phyloP scores from a whole-genome alignment of 2,888 invertebrate species.

The Lissocephala sabroskyi region DNA sequence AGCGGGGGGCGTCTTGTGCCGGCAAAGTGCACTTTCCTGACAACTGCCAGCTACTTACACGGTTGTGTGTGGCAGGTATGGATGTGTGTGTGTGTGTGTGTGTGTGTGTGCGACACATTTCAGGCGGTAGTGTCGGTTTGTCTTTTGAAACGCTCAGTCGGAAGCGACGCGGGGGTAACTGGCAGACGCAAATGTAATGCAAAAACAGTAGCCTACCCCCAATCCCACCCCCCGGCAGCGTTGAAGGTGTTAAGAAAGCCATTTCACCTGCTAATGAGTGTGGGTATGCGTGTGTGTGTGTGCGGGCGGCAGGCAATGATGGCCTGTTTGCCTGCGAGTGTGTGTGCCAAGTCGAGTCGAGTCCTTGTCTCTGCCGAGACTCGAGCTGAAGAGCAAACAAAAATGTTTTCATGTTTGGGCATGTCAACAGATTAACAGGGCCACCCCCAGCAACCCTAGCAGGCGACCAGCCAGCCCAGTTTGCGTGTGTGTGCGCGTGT shows the following conservation, averaged over 20 bases:
- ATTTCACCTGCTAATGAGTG: conserved; percentile 59
- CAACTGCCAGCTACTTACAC: conserved; percentile 61
- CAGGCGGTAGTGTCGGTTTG: not conserved
- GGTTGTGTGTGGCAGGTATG: conserved; percentile 18
- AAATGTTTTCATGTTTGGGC: conserved; percentile 65
- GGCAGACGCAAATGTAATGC: conserved; percentile 3
- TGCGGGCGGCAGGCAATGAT: not conserved
- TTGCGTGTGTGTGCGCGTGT: conserved; percentile 5
- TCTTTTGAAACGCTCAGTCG: not conserved
- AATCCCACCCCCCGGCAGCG: conserved; percentile 25
- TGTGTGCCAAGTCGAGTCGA: conserved; percentile 16
- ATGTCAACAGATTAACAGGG: conserved; percentile 57
- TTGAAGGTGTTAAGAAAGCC: conserved; percentile 64
- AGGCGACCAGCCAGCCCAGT: not conserved
- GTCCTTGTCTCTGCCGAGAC: conserved; percentile 47
- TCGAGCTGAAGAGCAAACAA: conserved; percentile 62
- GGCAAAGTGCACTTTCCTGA: conserved; percentile 56
- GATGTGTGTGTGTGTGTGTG: not conserved
- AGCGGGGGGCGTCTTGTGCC: conserved; percentile 9
- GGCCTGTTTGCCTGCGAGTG: conserved; percentile 10
- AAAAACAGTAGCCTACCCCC: conserved; percentile 9
- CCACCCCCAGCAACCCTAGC: conserved; percentile 8
- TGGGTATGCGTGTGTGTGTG: conserved; percentile 27
- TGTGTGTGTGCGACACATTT: not conserved
- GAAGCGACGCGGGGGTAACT: conserved; percentile 2